These are phyloP conservation scores for Garrulus glandarius DNA, from an alignment of 2,797 vertebrate genomes.

Conservation along the genomic window DNA sequence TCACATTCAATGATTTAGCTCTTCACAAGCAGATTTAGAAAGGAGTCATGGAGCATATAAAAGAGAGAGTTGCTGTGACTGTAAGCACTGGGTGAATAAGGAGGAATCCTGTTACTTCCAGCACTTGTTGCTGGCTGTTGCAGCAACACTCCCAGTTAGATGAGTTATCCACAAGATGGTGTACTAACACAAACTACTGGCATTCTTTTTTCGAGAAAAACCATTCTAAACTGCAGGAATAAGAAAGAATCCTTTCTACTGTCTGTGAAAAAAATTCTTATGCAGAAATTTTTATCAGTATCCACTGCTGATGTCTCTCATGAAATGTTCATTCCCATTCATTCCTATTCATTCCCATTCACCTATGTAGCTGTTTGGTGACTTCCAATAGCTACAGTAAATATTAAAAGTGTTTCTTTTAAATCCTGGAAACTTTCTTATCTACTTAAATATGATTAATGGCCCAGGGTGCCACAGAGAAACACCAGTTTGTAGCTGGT, in stretches of 20 bases:
- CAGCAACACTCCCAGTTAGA: neutral
- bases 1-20: neutral
- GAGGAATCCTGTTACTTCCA: neutral
- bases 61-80: neutral
- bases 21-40: neutral
- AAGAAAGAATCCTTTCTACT: neutral
- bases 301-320: neutral
- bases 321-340: neutral
- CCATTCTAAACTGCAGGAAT: neutral
- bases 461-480: neutral
- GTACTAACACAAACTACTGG: constrained; percentile 58
- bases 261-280: constrained; percentile 9
- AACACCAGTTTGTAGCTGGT: neutral
- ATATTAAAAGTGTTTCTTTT: neutral
- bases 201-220: neutral
- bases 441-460: neutral
- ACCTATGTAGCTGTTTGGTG: constrained; percentile 10
- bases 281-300: neutral
- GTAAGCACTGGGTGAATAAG: neutral
- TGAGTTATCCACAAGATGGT: constrained; percentile 68
- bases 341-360: neutral
- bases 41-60: neutral
- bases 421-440: neutral
- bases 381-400: constrained; percentile 12
- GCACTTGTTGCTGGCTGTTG: neutral